These are phyloP conservation scores for Corythoichthys intestinalis DNA, from an alignment of 2,113 vertebrate species.

Conservation along the genomic window DNA sequence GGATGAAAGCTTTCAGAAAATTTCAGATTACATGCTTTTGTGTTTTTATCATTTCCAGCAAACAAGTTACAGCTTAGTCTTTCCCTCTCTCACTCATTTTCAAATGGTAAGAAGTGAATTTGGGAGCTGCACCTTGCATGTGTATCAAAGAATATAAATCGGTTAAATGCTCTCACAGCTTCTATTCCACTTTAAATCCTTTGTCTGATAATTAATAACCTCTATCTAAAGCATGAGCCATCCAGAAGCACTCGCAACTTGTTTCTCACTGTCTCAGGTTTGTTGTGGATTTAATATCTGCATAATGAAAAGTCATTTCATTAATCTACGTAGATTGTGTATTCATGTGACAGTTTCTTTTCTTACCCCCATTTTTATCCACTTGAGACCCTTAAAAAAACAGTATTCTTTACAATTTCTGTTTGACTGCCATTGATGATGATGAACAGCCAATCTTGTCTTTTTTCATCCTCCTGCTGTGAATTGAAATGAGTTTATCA, in stretches of 20 bases:
- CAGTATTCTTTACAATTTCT: background rate
- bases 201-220: background rate
- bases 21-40: conserved; percentile 35
- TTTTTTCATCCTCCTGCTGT: no score
- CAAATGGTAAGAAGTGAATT: conserved; percentile 58
- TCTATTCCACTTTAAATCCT: background rate
- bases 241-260: background rate
- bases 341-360: background rate
- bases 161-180: conserved; percentile 4
- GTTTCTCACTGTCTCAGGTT: background rate
- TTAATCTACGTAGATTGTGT: background rate
- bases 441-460: no score
- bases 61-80: conserved; percentile 63
- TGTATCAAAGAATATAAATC: conserved; percentile 11
- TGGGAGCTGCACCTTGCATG: conserved; percentile 16
- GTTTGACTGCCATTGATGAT: no score
- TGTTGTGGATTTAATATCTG: background rate
- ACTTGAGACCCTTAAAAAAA: background rate
- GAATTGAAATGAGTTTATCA: no score
- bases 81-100: conserved; percentile 62
- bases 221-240: background rate
- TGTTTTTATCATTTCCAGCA: conserved; percentile 54
- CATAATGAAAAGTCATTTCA: background rate
- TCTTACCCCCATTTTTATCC: background rate
- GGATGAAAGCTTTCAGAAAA: background rate